Conservation (phyloP, 2,888 invertebrate genomes). For the Anarsia innoxiella region DNA sequence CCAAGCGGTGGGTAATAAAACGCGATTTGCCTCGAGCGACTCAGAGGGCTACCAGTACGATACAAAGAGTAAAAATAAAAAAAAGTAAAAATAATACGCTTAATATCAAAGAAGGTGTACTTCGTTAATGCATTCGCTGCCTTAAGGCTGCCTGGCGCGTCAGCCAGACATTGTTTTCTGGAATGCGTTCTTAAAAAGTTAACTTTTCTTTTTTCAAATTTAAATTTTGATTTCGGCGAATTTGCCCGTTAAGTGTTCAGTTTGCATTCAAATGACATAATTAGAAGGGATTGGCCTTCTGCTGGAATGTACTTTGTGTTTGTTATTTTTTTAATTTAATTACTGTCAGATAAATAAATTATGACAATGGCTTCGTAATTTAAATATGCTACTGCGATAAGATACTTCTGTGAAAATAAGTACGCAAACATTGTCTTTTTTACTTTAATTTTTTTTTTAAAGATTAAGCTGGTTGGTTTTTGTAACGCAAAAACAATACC, state of each 20-base stretch:
- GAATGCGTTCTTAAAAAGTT: conserved; percentile 62
- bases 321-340: no score
- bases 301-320: no score
- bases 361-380: no score
- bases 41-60: conserved; percentile 63
- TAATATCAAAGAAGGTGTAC: conserved; percentile 73
- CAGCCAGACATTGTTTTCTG: conserved; percentile 71
- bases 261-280: conserved; percentile 43
- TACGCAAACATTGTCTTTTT: no score
- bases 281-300: conserved; percentile 21
- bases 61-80: conserved; percentile 37
- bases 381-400: no score
- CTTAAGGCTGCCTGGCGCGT: conserved; percentile 63
- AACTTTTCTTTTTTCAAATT: conserved; percentile 38
- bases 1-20: conserved; percentile 67
- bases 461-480: no score
- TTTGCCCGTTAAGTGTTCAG: conserved; percentile 32
- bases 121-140: conserved; percentile 71
- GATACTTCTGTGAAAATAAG: no score
- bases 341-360: no score
- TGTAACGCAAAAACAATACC: no score
- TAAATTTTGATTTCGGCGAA: conserved; percentile 46
- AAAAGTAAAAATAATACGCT: conserved; percentile 63
- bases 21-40: conserved; percentile 72
- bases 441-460: no score